Percentiles rank a stretch among this genome's conserved stretches.
These are phyloP conservation scores for Campoplex nolae DNA, from an alignment of 2,888 invertebrate genomes.

Conservation along the genomic window DNA sequence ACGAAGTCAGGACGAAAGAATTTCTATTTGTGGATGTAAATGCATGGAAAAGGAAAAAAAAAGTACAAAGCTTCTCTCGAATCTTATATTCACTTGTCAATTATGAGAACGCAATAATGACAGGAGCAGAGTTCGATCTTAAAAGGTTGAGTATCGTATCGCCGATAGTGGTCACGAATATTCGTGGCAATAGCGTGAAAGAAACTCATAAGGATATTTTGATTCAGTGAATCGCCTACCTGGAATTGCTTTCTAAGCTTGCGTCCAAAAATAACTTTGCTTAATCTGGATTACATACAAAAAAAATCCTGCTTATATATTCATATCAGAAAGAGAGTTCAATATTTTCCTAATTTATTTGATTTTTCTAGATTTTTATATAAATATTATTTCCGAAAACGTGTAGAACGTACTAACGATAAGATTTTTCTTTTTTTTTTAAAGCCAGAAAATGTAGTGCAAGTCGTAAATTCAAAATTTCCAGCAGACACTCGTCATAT, in stretches of 20 bases:
- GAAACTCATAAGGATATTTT: slow-evolving; percentile 6
- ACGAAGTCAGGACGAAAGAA: slow-evolving; percentile 37
- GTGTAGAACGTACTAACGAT: not conserved
- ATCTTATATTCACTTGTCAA: not conserved
- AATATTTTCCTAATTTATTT: not conserved
- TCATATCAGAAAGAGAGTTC: not conserved
- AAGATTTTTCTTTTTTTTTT: not conserved
- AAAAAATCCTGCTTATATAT: not conserved
- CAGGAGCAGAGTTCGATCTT: slow-evolving; percentile 20
- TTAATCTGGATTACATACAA: not conserved
- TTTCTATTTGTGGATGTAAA: slow-evolving; percentile 50
- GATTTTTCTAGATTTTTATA: not conserved
- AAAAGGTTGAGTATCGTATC: slow-evolving; percentile 32
- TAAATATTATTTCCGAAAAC: not conserved
- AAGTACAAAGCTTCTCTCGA: slow-evolving; percentile 9
- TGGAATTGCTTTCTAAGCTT: not conserved
- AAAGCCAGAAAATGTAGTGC: not conserved
- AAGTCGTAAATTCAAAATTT: slow-evolving; percentile 8
- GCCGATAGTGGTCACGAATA: slow-evolving; percentile 35
- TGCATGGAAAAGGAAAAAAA: slow-evolving; percentile 37
- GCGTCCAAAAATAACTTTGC: not conserved
- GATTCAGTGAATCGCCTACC: not conserved
- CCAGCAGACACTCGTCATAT: slow-evolving; percentile 18
- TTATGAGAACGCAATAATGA: slow-evolving; percentile 29
- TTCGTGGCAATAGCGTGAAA: slow-evolving; percentile 14